A percentile compares a stretch with the other conserved stretches of the same genome.
Conservation (phyloP, 2,113 vertebrate species). For the Elephantulus edwardii region DNA sequence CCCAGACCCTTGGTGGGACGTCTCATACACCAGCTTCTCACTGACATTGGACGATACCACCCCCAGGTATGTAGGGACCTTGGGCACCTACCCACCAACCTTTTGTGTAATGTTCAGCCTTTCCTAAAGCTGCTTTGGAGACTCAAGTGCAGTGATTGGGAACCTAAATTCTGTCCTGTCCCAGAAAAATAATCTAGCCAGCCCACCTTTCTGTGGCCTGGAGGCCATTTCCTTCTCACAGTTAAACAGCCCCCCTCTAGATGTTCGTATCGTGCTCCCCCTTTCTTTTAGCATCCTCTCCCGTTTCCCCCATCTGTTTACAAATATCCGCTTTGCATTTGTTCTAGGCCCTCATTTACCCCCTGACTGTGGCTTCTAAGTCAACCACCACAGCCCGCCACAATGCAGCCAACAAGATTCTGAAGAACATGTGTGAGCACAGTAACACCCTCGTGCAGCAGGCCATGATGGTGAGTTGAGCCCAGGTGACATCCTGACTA, state of each 20-base stretch:
- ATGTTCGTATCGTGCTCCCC: neutral
- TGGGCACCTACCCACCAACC: accelerated
- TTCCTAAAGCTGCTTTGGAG: neutral
- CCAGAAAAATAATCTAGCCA: neutral
- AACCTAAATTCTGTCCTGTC: neutral
- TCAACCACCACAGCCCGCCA: constrained; percentile 98
- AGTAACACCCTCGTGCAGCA: constrained; percentile 98
- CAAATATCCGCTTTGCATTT: constrained; percentile 20
- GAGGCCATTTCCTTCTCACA: neutral
- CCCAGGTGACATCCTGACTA: accelerated
- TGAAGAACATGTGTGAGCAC: constrained; percentile 99
- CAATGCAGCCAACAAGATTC: constrained; percentile 97
- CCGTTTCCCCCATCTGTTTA: neutral
- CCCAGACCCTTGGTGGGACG: constrained; percentile 95
- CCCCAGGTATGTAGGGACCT: constrained; percentile 88
- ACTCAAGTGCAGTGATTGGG: neutral
- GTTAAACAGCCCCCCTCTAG: neutral
- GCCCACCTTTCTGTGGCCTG: neutral
- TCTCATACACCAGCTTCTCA: constrained; percentile 98
- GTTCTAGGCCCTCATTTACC: constrained; percentile 96
- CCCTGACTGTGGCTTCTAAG: constrained; percentile 98
- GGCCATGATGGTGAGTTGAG: constrained; percentile 95
- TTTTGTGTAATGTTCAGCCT: neutral
- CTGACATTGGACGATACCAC: constrained; percentile 97
- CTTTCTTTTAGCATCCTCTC: neutral